Evolutionary conservation across 2,113 vertebrate genomes (phyloP).

Genomic region (Prunella himalayana): DNA sequence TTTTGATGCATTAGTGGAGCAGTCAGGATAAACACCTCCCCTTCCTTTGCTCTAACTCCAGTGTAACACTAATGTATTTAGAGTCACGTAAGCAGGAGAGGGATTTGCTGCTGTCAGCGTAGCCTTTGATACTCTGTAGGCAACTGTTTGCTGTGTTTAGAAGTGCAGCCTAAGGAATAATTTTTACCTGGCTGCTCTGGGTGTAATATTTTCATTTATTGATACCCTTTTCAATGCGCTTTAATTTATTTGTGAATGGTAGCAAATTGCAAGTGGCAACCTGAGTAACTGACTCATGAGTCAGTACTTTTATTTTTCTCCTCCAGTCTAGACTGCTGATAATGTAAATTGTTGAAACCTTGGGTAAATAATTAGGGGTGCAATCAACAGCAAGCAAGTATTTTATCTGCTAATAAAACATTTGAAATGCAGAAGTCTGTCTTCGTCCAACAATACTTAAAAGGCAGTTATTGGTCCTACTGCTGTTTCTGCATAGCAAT

Average conservation of each 20-base stretch:
- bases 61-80: not conserved
- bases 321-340: slow-evolving; percentile 53
- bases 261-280: slow-evolving; percentile 38
- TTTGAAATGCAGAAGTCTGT: slow-evolving; percentile 39
- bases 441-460: slow-evolving; percentile 42
- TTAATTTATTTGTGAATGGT: slow-evolving; percentile 33
- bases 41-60: not conserved
- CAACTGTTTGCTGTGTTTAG: not conserved
- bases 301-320: slow-evolving; percentile 26
- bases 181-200: slow-evolving; percentile 38
- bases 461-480: slow-evolving; percentile 34
- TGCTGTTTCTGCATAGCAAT: slow-evolving; percentile 36
- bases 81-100: slow-evolving; percentile 29
- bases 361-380: slow-evolving; percentile 38
- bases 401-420: slow-evolving; percentile 59
- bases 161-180: slow-evolving; percentile 51
- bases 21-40: not conserved
- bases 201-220: slow-evolving; percentile 39
- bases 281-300: slow-evolving; percentile 31
- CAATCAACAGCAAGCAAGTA: slow-evolving; percentile 8
- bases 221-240: slow-evolving; percentile 2
- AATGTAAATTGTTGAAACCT: slow-evolving; percentile 45
- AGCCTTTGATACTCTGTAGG: slow-evolving; percentile 39
- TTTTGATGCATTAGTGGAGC: not conserved
- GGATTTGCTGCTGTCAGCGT: slow-evolving; percentile 49